A percentile compares a stretch with the other conserved stretches of the same genome.
These are phyloP conservation scores for Scarus forsteni DNA, from an alignment of 2,797 vertebrate genomes.

Conservation along the genomic window DNA sequence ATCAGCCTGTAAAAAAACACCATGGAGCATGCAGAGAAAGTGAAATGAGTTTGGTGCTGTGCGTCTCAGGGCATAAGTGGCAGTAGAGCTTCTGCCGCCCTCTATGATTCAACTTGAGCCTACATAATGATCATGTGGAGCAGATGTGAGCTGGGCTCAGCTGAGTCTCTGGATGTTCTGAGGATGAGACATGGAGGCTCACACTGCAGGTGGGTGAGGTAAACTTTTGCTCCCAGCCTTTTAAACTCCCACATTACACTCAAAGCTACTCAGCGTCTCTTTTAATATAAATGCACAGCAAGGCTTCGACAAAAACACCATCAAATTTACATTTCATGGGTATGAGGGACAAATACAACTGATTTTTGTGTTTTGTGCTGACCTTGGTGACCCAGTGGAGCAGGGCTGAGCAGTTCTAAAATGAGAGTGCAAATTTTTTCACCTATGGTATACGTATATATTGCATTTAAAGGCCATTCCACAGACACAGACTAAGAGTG, in stretches of 20 bases:
- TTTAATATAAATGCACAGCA: neutral
- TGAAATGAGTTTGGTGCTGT: constrained; percentile 6
- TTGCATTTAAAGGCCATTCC: too few relatives aligned
- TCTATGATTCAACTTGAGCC: constrained; percentile 23
- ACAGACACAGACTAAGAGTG: too few relatives aligned
- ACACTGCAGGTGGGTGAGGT: constrained; percentile 25
- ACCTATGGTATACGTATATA: too few relatives aligned
- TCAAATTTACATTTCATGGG: neutral
- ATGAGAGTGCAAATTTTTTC: too few relatives aligned
- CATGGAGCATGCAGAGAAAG: neutral
- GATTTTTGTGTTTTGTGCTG: too few relatives aligned
- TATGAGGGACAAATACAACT: too few relatives aligned
- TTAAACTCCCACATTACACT: constrained; percentile 2
- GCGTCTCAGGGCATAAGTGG: constrained; percentile 17
- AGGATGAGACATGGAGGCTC: constrained; percentile 1
- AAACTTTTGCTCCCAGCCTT: constrained; percentile 6
- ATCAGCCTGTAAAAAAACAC: neutral
- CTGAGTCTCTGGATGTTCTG: constrained; percentile 16
- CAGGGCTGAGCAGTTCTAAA: too few relatives aligned
- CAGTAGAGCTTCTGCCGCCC: constrained; percentile 10
- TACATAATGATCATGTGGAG: constrained; percentile 39
- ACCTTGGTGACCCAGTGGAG: too few relatives aligned
- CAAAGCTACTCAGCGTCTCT: neutral
- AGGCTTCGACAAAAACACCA: neutral
- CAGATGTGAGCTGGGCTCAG: constrained; percentile 32